A percentile compares a stretch with the other conserved stretches of the same genome.
Evolutionary conservation across 2,888 invertebrate genomes (phyloP).

Genomic region (Eurytoma californica): DNA sequence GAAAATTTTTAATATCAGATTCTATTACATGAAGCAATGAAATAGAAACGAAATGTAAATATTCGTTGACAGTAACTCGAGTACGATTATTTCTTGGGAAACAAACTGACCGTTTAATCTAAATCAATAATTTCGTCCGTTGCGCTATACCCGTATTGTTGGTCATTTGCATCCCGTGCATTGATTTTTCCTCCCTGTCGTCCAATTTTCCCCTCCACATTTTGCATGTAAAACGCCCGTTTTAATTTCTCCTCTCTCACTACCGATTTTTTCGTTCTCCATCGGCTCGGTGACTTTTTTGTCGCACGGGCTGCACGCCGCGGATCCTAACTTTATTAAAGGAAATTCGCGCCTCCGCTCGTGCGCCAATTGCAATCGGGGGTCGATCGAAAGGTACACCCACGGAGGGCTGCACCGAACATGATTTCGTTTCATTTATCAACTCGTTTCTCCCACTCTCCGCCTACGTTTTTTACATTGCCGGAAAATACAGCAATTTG

Average conservation of each 20-base stretch:
- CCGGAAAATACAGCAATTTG: constrained; percentile 3
- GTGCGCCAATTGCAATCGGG: constrained; percentile 28
- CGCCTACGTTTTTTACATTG: constrained; percentile 7
- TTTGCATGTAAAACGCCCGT: constrained; percentile 28
- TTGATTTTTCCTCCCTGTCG: neutral
- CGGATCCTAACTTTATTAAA: constrained; percentile 28
- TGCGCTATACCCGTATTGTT: neutral
- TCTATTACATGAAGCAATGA: too few relatives aligned
- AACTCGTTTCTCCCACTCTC: neutral
- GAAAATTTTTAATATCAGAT: too few relatives aligned
- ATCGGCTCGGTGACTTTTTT: neutral
- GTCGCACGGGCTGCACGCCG: neutral
- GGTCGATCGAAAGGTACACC: constrained; percentile 24
- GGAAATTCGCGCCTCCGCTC: constrained; percentile 18
- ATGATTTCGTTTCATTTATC: constrained; percentile 29
- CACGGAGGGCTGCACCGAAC: neutral
- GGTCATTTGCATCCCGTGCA: constrained; percentile 14
- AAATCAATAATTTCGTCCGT: too few relatives aligned
- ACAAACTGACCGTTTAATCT: too few relatives aligned
- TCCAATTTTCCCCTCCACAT: neutral
- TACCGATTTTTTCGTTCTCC: neutral
- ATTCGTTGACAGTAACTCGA: neutral
- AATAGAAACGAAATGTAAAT: too few relatives aligned
- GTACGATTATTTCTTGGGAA: neutral
- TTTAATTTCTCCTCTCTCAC: constrained; percentile 9